These are phyloP conservation scores for Psittacus erithacus DNA, from an alignment of 2,113 vertebrate species.

Conservation along the genomic window DNA sequence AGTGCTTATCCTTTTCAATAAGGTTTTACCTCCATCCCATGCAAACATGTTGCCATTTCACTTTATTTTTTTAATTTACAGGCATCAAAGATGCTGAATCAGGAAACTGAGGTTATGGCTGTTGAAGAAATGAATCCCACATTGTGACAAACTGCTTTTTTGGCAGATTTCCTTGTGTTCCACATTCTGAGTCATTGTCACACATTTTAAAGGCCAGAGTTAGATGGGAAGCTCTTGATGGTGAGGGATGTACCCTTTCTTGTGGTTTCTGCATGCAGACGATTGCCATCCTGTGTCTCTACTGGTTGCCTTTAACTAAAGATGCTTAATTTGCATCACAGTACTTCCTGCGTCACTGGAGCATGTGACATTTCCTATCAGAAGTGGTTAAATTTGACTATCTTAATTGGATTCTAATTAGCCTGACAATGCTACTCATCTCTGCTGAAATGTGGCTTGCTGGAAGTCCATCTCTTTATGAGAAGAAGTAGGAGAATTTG, in stretches of 20 bases:
- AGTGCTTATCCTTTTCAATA: slow-evolving; percentile 30
- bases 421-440: neutral
- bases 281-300: neutral
- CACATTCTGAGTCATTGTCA: slow-evolving; percentile 72
- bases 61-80: slow-evolving; percentile 72
- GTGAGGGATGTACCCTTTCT: slow-evolving; percentile 60
- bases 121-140: slow-evolving; percentile 72
- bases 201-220: slow-evolving; percentile 62
- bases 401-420: slow-evolving; percentile 21
- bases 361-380: slow-evolving; percentile 14
- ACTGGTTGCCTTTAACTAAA: neutral
- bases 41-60: slow-evolving; percentile 60
- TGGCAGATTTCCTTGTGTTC: slow-evolving; percentile 60
- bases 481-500: neutral
- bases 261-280: slow-evolving; percentile 65
- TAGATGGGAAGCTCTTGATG: slow-evolving; percentile 45
- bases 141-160: slow-evolving; percentile 67
- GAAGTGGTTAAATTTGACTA: slow-evolving; percentile 28
- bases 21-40: slow-evolving; percentile 60
- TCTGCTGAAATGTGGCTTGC: neutral
- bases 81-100: slow-evolving; percentile 72
- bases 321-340: neutral
- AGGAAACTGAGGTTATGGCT: slow-evolving; percentile 78
- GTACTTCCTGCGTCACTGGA: slow-evolving; percentile 38
- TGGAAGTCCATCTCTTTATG: neutral